A percentile compares a stretch with the other conserved stretches of the same genome.
Evolutionary conservation across 2,888 invertebrate genomes (phyloP).

Genomic region (Agriopis marginaria): DNA sequence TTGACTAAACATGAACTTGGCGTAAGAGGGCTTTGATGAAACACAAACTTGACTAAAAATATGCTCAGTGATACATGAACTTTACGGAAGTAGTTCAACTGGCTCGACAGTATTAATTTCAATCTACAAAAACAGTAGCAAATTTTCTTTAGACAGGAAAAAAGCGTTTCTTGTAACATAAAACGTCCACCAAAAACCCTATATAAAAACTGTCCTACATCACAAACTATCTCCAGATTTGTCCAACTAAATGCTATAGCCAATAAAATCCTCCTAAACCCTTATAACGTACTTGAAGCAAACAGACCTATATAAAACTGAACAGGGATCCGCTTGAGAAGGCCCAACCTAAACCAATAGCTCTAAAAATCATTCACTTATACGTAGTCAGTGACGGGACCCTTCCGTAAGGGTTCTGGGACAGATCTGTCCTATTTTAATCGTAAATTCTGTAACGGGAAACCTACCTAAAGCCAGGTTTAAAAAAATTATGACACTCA

Average conservation of each 20-base stretch:
- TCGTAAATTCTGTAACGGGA: background rate
- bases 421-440: slow-evolving; percentile 2
- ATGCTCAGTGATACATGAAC: too few species aligned
- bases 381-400: slow-evolving; percentile 20
- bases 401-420: slow-evolving; percentile 1
- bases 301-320: slow-evolving; percentile 43
- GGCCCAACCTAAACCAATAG: slow-evolving; percentile 34
- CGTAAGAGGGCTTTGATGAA: too few species aligned
- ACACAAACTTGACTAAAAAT: too few species aligned
- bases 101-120: too few species aligned
- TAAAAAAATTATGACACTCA: background rate
- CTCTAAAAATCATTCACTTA: slow-evolving; percentile 31
- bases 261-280: slow-evolving; percentile 43
- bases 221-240: slow-evolving; percentile 26
- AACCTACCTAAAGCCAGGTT: background rate
- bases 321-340: slow-evolving; percentile 31
- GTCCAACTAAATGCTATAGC: slow-evolving; percentile 36
- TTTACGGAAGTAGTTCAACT: too few species aligned
- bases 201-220: slow-evolving; percentile 3
- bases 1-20: too few species aligned
- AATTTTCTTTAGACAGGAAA: background rate
- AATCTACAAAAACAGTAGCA: background rate
- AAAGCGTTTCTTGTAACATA: background rate
- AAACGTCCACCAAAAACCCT: background rate
- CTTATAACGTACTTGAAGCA: slow-evolving; percentile 44